These are phyloP conservation scores for Hymenopus coronatus DNA, from an alignment of 2,888 invertebrate genomes.

Conservation along the genomic window DNA sequence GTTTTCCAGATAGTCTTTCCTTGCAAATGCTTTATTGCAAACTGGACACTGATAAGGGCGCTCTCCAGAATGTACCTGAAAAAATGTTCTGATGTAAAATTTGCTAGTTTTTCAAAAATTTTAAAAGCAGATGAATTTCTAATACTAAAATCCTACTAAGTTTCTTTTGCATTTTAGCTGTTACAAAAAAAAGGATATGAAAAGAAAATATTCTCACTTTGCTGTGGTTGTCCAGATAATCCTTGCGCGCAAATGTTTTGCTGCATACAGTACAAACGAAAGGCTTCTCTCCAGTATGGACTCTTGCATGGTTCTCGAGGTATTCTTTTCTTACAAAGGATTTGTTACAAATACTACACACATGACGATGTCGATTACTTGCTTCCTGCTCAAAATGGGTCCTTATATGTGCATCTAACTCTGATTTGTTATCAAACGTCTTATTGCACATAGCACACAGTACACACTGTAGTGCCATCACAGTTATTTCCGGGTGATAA, in stretches of 20 bases:
- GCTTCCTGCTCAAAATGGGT: background rate
- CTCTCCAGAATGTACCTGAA: background rate
- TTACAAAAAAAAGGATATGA: no score
- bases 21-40: background rate
- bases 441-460: background rate
- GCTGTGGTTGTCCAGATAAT: background rate
- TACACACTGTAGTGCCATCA: background rate
- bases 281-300: background rate
- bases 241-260: background rate
- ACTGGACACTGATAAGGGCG: constrained; percentile 1
- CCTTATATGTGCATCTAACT: background rate
- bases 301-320: background rate
- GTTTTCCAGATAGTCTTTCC: background rate
- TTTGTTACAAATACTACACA: background rate
- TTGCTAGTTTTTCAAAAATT: no score
- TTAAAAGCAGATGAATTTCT: no score
- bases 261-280: background rate
- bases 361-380: background rate
- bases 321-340: background rate
- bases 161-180: no score
- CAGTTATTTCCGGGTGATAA: background rate
- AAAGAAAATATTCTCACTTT: background rate
- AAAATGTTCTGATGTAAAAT: background rate
- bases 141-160: no score
- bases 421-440: background rate